phyloP scores from a whole-genome alignment of 2,797 vertebrate species.

The Mastacembelus armatus region DNA sequence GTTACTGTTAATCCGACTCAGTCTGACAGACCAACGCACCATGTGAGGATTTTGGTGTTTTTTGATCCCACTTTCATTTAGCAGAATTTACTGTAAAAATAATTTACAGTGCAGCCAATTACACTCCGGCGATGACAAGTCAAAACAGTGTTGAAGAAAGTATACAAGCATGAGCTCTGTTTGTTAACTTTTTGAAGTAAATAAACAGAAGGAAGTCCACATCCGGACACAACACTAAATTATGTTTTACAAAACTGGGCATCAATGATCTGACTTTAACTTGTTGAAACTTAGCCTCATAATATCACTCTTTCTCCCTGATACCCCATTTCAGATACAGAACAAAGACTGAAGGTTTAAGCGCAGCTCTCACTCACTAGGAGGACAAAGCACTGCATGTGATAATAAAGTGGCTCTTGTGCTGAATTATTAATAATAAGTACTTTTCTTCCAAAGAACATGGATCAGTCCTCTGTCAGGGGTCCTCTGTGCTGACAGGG shows the following conservation, averaged over 20 bases:
- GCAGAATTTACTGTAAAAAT: conserved; percentile 32
- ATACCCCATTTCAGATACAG: conserved; percentile 24
- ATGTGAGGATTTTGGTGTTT: conserved; percentile 24
- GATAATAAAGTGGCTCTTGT: conserved; percentile 60
- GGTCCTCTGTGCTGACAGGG: conserved; percentile 35
- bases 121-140: conserved; percentile 16
- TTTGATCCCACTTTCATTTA: conserved; percentile 48
- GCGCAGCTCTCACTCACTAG: conserved; percentile 22
- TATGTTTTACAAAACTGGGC: neutral
- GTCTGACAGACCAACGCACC: conserved; percentile 2
- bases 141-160: conserved; percentile 1
- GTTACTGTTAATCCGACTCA: conserved; percentile 2
- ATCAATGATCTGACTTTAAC: conserved; percentile 15
- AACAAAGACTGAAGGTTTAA: conserved; percentile 40
- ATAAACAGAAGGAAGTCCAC: no score
- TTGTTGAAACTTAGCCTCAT: conserved; percentile 7
- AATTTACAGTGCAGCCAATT: conserved; percentile 30
- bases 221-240: neutral
- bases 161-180: neutral
- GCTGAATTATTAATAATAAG: conserved; percentile 77
- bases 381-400: conserved; percentile 50
- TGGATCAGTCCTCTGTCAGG: conserved; percentile 53
- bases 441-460: conserved; percentile 62
- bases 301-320: neutral
- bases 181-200: no score